A percentile compares a stretch with the other conserved stretches of the same genome.
These are phyloP conservation scores for Saxidomus purpurata DNA, from an alignment of 1,140 invertebrate genomes.

Conservation along the genomic window DNA sequence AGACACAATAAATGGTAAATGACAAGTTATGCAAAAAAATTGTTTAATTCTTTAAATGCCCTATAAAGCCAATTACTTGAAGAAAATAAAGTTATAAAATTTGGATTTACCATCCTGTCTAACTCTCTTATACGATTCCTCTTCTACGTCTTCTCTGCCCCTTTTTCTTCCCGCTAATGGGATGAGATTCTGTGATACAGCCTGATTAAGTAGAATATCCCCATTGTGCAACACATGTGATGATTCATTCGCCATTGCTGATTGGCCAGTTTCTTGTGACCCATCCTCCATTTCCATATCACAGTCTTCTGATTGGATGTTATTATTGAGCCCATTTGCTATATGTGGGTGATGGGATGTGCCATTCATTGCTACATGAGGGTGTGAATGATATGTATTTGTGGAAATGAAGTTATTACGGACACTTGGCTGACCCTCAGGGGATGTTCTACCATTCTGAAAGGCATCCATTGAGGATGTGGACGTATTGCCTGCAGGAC, in stretches of 20 bases:
- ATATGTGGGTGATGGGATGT: neutral
- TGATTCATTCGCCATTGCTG: neutral
- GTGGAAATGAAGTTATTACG: slow-evolving; percentile 51
- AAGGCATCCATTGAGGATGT: slow-evolving; percentile 9
- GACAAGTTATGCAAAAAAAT: no score
- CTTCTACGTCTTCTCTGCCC: slow-evolving; percentile 73
- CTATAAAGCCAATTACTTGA: no score
- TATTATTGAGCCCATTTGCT: slow-evolving; percentile 41
- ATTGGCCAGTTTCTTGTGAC: neutral
- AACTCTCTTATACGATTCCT: slow-evolving; percentile 72
- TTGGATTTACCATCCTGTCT: slow-evolving; percentile 71
- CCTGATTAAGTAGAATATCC: slow-evolving; percentile 60
- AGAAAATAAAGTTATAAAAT: no score
- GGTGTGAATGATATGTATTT: slow-evolving; percentile 55
- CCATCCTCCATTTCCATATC: slow-evolving; percentile 71
- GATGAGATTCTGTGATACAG: slow-evolving; percentile 60
- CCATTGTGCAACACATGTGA: slow-evolving; percentile 2
- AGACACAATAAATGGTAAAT: no score
- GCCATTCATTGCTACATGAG: slow-evolving; percentile 31
- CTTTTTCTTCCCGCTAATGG: slow-evolving; percentile 74
- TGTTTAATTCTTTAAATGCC: no score
- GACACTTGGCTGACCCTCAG: neutral
- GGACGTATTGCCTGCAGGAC: slow-evolving; percentile 1
- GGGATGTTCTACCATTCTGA: slow-evolving; percentile 12
- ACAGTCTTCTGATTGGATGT: slow-evolving; percentile 49